Evolutionary conservation across 2,888 invertebrate species (phyloP), one percentile per base, ranked within the genome.

Genomic region (Anoplius nigerrimus): DNA sequence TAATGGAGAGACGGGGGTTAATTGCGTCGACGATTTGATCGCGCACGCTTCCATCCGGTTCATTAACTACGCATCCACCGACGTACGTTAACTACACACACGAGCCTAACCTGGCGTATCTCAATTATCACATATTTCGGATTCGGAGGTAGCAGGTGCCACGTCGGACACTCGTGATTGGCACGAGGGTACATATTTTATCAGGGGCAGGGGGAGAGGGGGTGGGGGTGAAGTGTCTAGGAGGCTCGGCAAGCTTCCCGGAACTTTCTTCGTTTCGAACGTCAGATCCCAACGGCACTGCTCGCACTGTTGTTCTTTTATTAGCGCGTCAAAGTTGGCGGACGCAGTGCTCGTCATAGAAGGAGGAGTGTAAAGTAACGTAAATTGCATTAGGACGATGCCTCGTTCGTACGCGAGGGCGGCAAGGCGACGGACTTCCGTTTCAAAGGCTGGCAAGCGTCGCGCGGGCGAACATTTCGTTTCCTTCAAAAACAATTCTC

Each of bases 121-220:
- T 66, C 71, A 67, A 69, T 78, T 75, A 78, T 62, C 68, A 60
- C 46, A 54, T 66, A 75, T 78, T 75, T 66, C 68, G 57, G 42
- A 68, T 65, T 65, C 61, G 42, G 24, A 61, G 55, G 51, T 70
- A 72, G 68, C 62, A 72, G 69, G 69, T 64, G 58, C 54, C 18
- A 13, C 52, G 45, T 22, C 59, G 66, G 57, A 61, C 68, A 58
- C 20, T n/a, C 51, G 20, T 70, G 76, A 78, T 70, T 66, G 79
- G 73, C 71, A 51, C 54, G 52, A 58, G 48, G 66, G 69, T 66
- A 63, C 70, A 75, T 78, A 75, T 78, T 75, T 77, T 75, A 78
- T 76, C 71, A 67, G 63, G 43, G 16, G 18, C n/a, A 48, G n/a
- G 48, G n/a, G 13, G 42, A 42, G 13, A 13, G 13, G 42, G 42